Conservation (phyloP, 2,113 vertebrate genomes). For the Felis catus region F.catus_Fca126_mat1.0 CM031422.1:12463501-12464000, state of each 20-base stretch:
- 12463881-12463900: neutral
- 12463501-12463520: no score
- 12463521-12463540: no score
- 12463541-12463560: no score
- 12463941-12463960: neutral
- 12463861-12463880: neutral
- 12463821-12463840: neutral
- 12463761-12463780: slow-evolving; percentile 64
- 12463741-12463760: slow-evolving; percentile 59
- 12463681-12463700: neutral
- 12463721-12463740: neutral
- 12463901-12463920: neutral
- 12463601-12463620: no score
- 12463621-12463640: no score
- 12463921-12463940: neutral
- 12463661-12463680: neutral
- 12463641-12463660: no score
- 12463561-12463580: no score
- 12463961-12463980: neutral
- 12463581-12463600: no score
- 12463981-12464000: neutral
- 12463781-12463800: slow-evolving; percentile 35
- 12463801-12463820: slow-evolving; percentile 37
- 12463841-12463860: neutral
- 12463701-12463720: neutral